Base-by-base conservation (phyloP, 2,888 invertebrate genomes). In the Elegia similella region DNA sequence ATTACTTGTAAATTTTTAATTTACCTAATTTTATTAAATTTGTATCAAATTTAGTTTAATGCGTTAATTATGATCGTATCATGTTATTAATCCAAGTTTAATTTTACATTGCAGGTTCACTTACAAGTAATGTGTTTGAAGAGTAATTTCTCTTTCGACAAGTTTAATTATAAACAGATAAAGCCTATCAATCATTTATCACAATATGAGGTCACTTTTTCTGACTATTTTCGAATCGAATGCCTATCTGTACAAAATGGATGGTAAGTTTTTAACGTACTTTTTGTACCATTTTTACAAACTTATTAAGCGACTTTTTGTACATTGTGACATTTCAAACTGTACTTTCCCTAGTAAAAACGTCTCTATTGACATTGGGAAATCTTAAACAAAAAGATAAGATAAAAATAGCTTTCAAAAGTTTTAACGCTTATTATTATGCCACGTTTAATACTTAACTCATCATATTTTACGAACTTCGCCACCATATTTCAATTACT, bases 251-350 rank as follows among this genome's bases (percentile, higher is more conserved):
- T 55, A 46, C 32, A 34, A 55, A 55, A 55, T 32, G 16, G 43
- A 55, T 29, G 30, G 2, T 44, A 16, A 17, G 44, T 44, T 44
- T 44, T 44, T 55, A 34, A 55, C 10, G 10, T 17, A 6, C 32
- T 55, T 55, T 55, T 55, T 55, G 54, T 55, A 44, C 10, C 44
- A 55, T 46, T 55, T 16, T 34, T 32, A 55, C 62, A 59, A 58
- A 62, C 61, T 50, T 50, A 34, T 50, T 15, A 50, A 50, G n/a
- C 50, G 50, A 50, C 34, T 50, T 50, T 34, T 50, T 34, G 50
- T 16, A 34, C 17, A 17, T 16, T 34, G 8, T 50, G n/a, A 23
- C 13, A 29, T 29, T 47, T n/a, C 16, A 29, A 30, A 6, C 10
- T 6, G 16, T 16, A 15, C 32, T 38, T 17, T 32, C 34, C 17